phyloP scores from a whole-genome alignment of 2,113 vertebrate species.

The Leptocoma aspasia region DNA sequence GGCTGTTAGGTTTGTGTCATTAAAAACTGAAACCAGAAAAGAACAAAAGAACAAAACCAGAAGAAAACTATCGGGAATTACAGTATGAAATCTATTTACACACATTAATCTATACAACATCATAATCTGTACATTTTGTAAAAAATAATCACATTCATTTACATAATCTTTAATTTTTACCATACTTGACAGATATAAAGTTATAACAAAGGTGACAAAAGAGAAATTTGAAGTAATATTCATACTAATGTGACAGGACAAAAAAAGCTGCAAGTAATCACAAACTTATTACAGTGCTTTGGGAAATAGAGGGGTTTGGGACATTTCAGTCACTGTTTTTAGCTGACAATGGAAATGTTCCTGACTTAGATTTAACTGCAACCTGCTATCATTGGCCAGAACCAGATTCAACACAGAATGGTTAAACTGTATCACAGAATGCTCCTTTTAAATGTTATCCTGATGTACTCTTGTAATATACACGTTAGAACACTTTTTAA shows the following conservation, averaged over 20 bases:
- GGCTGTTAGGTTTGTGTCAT: neutral
- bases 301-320: neutral
- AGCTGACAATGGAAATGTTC: neutral
- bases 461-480: neutral
- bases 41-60: neutral
- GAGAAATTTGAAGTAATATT: neutral
- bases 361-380: neutral
- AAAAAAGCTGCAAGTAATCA: neutral
- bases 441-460: neutral
- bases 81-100: conserved; percentile 59
- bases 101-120: conserved; percentile 41
- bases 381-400: neutral
- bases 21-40: neutral
- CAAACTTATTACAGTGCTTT: neutral
- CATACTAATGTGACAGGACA: neutral
- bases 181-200: neutral
- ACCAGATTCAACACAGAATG: neutral
- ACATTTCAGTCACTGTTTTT: neutral
- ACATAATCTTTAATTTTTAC: conserved; percentile 26
- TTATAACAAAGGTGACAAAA: neutral
- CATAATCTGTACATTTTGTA: conserved; percentile 53
- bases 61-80: neutral
- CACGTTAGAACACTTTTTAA: neutral
- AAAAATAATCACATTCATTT: conserved; percentile 61
- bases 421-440: neutral